Conservation (phyloP, 2,113 vertebrate species). For the Paradisaea rubra region DNA sequence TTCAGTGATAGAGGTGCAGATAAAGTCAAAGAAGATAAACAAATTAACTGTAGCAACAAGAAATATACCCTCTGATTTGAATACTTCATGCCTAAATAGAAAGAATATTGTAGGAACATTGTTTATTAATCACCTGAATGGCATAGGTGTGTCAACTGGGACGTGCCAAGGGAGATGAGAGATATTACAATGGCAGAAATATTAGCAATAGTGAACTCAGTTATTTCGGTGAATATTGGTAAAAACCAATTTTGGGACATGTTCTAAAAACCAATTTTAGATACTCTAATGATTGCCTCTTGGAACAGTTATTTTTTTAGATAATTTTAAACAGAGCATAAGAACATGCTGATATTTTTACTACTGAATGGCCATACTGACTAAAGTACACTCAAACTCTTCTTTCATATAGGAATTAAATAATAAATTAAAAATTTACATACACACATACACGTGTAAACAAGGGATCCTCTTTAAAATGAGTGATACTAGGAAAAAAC, state of each 20-base stretch:
- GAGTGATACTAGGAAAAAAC: fast-evolving
- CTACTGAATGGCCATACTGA: neutral
- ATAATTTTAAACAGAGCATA: neutral
- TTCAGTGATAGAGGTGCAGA: neutral
- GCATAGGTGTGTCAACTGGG: neutral
- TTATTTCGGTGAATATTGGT: neutral
- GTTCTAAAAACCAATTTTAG: neutral
- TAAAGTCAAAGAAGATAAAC: neutral
- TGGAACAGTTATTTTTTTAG: neutral
- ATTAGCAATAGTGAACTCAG: neutral
- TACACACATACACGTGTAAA: neutral
- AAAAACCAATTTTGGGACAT: neutral
- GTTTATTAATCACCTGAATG: neutral
- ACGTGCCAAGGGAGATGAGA: neutral
- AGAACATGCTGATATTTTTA: neutral
- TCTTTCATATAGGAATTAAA: neutral
- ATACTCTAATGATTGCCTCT: neutral
- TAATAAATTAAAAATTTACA: neutral
- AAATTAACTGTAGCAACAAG: neutral
- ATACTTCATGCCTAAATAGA: neutral
- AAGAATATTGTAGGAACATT: neutral
- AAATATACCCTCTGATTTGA: neutral
- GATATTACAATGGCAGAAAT: neutral
- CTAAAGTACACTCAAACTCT: neutral
- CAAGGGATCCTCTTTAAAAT: neutral